Base-by-base conservation (phyloP, 2,113 vertebrate genomes). In the Arothron firmamentum region DNA sequence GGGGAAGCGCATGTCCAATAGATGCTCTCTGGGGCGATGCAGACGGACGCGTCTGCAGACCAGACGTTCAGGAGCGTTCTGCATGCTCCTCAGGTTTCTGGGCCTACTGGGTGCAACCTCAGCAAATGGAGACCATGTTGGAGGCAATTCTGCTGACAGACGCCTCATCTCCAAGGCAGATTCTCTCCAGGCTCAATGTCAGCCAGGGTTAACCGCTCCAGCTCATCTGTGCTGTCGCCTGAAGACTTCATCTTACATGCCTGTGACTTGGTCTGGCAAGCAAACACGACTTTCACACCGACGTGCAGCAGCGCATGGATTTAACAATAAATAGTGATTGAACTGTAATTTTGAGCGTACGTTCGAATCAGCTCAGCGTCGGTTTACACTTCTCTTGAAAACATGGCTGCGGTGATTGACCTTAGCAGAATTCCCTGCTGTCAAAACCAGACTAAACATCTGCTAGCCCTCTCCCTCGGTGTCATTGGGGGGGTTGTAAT, bases 141-240 rank as follows among this genome's bases (percentile, higher is more conserved):
- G 63, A 65, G 56, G 21, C 21, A 23, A 2, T 23, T 23, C 21
- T 23, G 21, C 21, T 23, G 80, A 86, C 77, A 84, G 59, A 74
- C 75, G 74, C 62, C 80, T 79, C 50, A 83, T 69, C 66, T 79
- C 56, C 66, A 52, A 53, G 71, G 65, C n/a, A 65, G 72, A 75
- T 57, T 76, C 57, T 60, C 54, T 63, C 23, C 10, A 14, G 45
- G 56, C 50, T 70, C 59, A 79, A 75, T 62, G 54, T 58, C 60
- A 73, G 56, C 52, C 41, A 38, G 31, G 69, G 63, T 67, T 48
- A 67, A 59, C 68, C 12, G 8, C 9, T 31, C 28, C 1, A 31
- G 28, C 21, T 3, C 21, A 3, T 23, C 21, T 67, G 21, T 48
- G 51, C 20, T 43, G 57, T 62, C 60, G 56, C 67, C 60, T 59